Conservation (phyloP, 2,888 invertebrate genomes). For the Stenotaenia linearis region DNA sequence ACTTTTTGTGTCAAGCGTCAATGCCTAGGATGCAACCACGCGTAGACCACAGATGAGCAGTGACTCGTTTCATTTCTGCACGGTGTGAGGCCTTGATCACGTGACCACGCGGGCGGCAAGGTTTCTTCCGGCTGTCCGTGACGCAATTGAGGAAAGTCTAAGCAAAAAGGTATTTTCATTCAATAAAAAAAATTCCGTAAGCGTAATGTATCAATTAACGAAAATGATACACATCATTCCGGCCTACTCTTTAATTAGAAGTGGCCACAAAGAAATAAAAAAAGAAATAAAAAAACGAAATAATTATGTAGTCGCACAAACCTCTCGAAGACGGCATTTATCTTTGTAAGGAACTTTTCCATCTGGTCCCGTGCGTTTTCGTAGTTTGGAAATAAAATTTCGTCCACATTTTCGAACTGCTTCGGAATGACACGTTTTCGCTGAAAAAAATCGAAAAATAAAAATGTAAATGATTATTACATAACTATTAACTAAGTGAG, state of each 20-base stretch:
- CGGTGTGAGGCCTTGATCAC: neutral
- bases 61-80: neutral
- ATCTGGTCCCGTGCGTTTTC: neutral
- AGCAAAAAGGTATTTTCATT: neutral
- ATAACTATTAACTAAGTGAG: too few species aligned
- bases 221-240: neutral
- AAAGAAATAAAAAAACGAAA: neutral
- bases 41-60: constrained; percentile 27
- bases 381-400: neutral
- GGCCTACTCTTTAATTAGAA: too few species aligned
- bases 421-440: constrained; percentile 27
- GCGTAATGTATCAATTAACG: neutral
- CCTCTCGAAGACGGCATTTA: constrained; percentile 28
- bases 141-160: constrained; percentile 28
- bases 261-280: neutral
- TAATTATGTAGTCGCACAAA: neutral
- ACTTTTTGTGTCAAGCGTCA: neutral
- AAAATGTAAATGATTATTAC: too few species aligned
- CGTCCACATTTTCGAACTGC: constrained; percentile 22
- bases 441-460: neutral
- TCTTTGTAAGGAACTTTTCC: constrained; percentile 28
- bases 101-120: neutral
- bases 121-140: neutral
- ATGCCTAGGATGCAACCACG: constrained; percentile 28
- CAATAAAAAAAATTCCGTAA: neutral